phyloP scores from a whole-genome alignment of 2,113 vertebrate species.

The Carlito syrichta region DNA sequence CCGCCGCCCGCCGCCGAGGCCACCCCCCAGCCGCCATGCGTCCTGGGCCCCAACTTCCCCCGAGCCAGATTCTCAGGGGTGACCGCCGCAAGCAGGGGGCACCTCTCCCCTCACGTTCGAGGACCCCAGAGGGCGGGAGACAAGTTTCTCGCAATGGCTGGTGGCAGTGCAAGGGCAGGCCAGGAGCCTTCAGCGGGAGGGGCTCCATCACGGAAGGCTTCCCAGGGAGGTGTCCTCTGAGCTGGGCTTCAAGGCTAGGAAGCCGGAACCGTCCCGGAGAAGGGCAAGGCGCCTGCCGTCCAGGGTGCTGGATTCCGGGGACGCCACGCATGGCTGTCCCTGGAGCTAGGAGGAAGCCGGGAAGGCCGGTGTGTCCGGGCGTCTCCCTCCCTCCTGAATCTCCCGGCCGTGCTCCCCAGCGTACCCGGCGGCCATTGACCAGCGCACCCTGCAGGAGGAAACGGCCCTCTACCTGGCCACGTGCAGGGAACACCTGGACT shows the following conservation, averaged over 20 bases:
- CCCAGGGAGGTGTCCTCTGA: not conserved
- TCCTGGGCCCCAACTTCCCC: not conserved
- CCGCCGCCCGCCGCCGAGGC: not conserved
- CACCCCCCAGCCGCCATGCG: not conserved
- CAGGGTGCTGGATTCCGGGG: not conserved
- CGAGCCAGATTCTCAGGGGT: not conserved
- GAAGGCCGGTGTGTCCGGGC: no score
- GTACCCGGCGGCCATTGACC: constrained; percentile 87
- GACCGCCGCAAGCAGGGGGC: not conserved
- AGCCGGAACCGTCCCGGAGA: not conserved
- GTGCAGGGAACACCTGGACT: constrained; percentile 80
- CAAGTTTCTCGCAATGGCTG: not conserved
- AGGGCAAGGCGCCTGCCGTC: not conserved
- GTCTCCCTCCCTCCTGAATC: not conserved
- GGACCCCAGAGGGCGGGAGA: not conserved
- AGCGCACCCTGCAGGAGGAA: constrained; percentile 87
- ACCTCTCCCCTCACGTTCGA: not conserved
- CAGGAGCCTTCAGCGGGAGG: not conserved
- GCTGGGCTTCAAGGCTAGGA: not conserved
- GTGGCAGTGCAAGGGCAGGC: not conserved
- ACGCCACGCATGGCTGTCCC: not conserved
- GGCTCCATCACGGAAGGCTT: not conserved
- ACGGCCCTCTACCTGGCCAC: constrained; percentile 88
- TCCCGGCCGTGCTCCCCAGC: constrained; percentile 77
- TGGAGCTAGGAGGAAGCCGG: not conserved